Conservation (phyloP, 2,113 vertebrate genomes). For the Dicaeum eximium region DNA sequence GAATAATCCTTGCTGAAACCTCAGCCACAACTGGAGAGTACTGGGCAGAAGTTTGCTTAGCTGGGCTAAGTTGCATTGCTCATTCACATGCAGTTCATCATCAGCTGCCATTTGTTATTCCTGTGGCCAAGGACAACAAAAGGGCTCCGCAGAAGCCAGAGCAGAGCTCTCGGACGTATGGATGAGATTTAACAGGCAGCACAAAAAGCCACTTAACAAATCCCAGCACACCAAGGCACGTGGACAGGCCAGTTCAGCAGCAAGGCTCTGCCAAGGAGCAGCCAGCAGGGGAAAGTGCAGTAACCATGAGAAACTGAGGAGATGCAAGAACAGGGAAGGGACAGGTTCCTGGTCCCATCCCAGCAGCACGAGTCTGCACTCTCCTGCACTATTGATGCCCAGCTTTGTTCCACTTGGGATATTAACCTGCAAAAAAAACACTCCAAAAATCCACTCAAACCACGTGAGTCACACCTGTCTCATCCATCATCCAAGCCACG, state of each 20-base stretch:
- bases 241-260: background rate
- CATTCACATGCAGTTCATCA: slow-evolving; percentile 35
- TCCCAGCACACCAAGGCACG: background rate
- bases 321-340: background rate
- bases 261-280: background rate
- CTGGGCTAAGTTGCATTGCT: background rate
- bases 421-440: background rate
- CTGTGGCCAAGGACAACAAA: slow-evolving; percentile 44
- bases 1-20: slow-evolving; percentile 12
- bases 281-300: background rate
- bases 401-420: background rate
- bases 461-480: background rate
- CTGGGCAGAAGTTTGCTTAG: background rate
- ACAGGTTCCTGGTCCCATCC: background rate
- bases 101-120: slow-evolving; percentile 6
- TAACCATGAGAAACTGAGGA: rapidly evolving
- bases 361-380: background rate
- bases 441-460: background rate
- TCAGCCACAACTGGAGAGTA: background rate
- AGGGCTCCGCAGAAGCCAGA: background rate
- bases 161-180: background rate
- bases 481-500: background rate
- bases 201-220: background rate
- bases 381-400: rapidly evolving
- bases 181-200: slow-evolving; percentile 6